Evolutionary conservation across 1,140 invertebrate species (phyloP), one percentile per base, ranked within the genome.

Genomic region (Cherax quadricarinatus): DNA sequence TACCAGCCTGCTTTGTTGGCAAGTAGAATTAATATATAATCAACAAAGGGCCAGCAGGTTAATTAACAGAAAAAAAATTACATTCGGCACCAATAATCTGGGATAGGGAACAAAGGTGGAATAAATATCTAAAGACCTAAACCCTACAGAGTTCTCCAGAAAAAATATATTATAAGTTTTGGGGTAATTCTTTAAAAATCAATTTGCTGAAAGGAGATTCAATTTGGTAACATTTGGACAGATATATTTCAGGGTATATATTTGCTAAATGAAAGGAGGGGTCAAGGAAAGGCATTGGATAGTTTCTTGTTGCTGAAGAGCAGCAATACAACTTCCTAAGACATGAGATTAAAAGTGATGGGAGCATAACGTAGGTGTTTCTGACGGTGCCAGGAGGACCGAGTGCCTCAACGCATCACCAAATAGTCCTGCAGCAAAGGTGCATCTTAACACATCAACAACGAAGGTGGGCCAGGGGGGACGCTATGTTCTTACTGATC

Each of bases 371-470:
- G 49, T 86, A 70, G 70, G 70, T 86, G 85, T 86, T 86, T 86
- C 85, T 70, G 85, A 86, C 85, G 57, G 81, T 83, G 81, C 81
- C 81, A 83, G 57, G 81, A 83, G 81, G 81, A 83, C 81, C 57
- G 81, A 86, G 85, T 86, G 85, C 85, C 85, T 86, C 85, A 86
- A 86, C 85, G 70, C 85, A 86, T 86, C 85, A 86, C 85, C 70
- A 86, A 86, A 86, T 86, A 86, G 85, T 86, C 85, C 85, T 86
- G 85, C 85, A 86, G 85, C 85, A 86, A 86, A 51, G 66, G 57
- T 87, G 66, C 85, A 70, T 87, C 85, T 73, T 89, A 91, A 91
- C 89, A 86, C 73, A 91, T 91, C 82, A 91, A 91, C 89, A 91
- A 91, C 66, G 89, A 86, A 91, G 83, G 89, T 80, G 73, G 89